phyloP scores from a whole-genome alignment of 2,113 vertebrate species.

The Muntiacus muntjak region DNA sequence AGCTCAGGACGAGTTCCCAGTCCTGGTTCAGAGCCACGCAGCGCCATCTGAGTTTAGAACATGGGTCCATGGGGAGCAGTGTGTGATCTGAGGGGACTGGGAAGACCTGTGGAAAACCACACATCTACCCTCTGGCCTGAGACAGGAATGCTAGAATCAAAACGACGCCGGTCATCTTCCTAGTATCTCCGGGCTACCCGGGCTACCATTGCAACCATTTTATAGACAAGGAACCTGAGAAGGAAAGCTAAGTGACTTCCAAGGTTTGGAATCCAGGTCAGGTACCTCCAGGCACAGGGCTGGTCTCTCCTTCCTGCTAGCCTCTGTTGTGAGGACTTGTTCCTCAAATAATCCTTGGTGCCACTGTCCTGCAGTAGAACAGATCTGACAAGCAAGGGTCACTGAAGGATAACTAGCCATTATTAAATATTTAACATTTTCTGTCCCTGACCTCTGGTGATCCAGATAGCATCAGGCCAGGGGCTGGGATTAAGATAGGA shows the following conservation, averaged over 20 bases:
- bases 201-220: neutral
- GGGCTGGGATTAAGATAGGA: neutral
- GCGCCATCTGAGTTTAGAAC: accelerated
- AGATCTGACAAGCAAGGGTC: neutral
- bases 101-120: neutral
- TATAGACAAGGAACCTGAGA: neutral
- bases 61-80: neutral
- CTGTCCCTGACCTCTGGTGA: neutral
- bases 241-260: neutral
- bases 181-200: neutral
- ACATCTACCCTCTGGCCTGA: neutral
- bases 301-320: neutral
- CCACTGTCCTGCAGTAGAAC: no score
- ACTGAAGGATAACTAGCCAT: neutral
- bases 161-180: neutral
- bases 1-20: accelerated
- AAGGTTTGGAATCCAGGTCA: neutral
- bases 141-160: neutral
- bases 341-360: neutral
- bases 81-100: neutral
- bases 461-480: neutral
- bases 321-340: accelerated
- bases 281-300: accelerated
- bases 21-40: accelerated
- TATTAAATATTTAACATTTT: neutral